A percentile compares a stretch with the other conserved stretches of the same genome.
phyloP scores from a whole-genome alignment of 2,797 vertebrate genomes.

The Anabas testudineus region DNA sequence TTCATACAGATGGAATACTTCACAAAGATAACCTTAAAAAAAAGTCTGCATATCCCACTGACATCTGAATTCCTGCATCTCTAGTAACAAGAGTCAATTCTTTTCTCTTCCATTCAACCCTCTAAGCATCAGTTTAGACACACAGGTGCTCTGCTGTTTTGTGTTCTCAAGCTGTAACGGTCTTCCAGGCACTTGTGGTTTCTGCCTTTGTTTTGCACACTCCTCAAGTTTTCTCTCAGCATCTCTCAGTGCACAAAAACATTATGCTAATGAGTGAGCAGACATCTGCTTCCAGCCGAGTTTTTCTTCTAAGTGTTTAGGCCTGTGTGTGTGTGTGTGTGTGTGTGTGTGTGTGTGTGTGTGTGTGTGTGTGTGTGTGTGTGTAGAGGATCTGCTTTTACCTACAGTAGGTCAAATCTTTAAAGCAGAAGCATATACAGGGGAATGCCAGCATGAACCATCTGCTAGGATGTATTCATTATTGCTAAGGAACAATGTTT shows the following conservation, averaged over 20 bases:
- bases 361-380: too few relatives aligned
- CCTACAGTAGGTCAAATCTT: conserved; percentile 46
- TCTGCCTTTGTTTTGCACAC: conserved; percentile 82
- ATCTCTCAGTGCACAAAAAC: conserved; percentile 78
- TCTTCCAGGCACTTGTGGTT: conserved; percentile 85
- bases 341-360: too few relatives aligned
- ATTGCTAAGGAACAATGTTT: conserved; percentile 33
- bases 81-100: conserved; percentile 58
- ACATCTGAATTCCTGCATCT: conserved; percentile 63
- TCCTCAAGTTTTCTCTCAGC: conserved; percentile 70
- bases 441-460: conserved; percentile 9
- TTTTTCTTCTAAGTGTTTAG: conserved; percentile 56
- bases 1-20: conserved; percentile 47
- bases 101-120: conserved; percentile 65
- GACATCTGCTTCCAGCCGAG: conserved; percentile 80
- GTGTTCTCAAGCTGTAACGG: conserved; percentile 82
- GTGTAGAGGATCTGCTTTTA: conserved; percentile 37
- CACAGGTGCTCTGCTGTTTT: conserved; percentile 84
- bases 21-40: conserved; percentile 19
- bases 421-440: conserved; percentile 20
- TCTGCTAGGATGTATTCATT: conserved; percentile 29
- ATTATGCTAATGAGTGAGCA: conserved; percentile 80
- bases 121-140: conserved; percentile 75
- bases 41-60: conserved; percentile 56
- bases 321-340: conserved; percentile 44